phyloP scores from a whole-genome alignment of 2,888 invertebrate genomes.

The Pardosa pseudoannulata region DNA sequence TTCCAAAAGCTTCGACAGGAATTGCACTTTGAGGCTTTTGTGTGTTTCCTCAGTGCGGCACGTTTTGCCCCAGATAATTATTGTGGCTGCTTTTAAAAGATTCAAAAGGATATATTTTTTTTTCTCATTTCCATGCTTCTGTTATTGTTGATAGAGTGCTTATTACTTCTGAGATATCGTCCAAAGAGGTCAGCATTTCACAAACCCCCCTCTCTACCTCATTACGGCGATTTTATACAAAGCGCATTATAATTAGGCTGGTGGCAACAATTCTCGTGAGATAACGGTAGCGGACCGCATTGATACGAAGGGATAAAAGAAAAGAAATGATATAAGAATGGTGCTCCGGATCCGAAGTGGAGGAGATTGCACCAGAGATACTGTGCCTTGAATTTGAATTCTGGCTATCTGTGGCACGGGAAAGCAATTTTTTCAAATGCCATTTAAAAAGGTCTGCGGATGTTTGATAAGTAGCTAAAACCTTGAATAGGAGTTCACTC shows the following conservation, averaged over 20 bases:
- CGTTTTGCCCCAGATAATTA: constrained; percentile 51
- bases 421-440: no score
- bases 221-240: constrained; percentile 36
- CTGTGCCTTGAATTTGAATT: no score
- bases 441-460: no score
- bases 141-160: constrained; percentile 22
- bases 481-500: no score
- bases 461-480: no score
- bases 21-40: no score
- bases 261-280: neutral
- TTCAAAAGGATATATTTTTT: neutral
- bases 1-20: no score
- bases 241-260: constrained; percentile 25
- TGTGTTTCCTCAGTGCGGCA: neutral
- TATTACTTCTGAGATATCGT: constrained; percentile 1
- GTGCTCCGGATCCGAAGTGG: no score
- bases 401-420: no score
- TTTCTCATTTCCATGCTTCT: constrained; percentile 3
- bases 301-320: neutral
- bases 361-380: no score
- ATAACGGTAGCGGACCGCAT: neutral
- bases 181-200: constrained; percentile 22
- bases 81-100: constrained; percentile 16
- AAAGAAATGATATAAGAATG: no score
- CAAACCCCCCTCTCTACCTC: neutral